Evolutionary conservation across 2,888 invertebrate species (phyloP).

Genomic region (Rotaria magnacalcarata): DNA sequence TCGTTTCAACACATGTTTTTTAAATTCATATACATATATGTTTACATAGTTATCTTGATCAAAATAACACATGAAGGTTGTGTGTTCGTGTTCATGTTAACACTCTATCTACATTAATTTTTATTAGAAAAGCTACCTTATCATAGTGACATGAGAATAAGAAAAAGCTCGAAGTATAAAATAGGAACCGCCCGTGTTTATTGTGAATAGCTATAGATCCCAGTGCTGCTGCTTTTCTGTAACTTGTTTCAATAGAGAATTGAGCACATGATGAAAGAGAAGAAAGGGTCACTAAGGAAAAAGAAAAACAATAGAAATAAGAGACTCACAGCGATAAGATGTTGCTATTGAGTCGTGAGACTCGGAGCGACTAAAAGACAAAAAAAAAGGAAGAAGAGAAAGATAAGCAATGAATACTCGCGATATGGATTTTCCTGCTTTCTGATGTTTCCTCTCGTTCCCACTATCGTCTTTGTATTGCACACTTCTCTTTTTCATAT

Average conservation of each 20-base stretch:
- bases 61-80: not conserved
- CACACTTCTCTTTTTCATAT: not conserved
- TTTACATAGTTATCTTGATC: too few relatives aligned
- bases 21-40: too few relatives aligned
- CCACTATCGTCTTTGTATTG: not conserved
- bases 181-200: not conserved
- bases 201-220: not conserved
- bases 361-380: not conserved
- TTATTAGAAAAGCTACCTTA: not conserved
- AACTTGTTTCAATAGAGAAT: not conserved
- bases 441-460: not conserved
- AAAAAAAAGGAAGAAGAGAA: not conserved
- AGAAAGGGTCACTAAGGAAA: not conserved
- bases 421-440: not conserved
- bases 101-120: not conserved
- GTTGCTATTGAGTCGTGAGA: not conserved
- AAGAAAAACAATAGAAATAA: not conserved
- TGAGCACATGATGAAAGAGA: conserved; percentile 10
- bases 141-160: not conserved
- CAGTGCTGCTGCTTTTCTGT: not conserved
- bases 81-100: not conserved
- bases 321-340: not conserved
- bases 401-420: not conserved
- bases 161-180: not conserved
- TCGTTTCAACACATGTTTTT: too few relatives aligned